These are phyloP conservation scores for Leptobrachium ailaonicum DNA, from an alignment of 2,113 vertebrate genomes.

Conservation along the genomic window DNA sequence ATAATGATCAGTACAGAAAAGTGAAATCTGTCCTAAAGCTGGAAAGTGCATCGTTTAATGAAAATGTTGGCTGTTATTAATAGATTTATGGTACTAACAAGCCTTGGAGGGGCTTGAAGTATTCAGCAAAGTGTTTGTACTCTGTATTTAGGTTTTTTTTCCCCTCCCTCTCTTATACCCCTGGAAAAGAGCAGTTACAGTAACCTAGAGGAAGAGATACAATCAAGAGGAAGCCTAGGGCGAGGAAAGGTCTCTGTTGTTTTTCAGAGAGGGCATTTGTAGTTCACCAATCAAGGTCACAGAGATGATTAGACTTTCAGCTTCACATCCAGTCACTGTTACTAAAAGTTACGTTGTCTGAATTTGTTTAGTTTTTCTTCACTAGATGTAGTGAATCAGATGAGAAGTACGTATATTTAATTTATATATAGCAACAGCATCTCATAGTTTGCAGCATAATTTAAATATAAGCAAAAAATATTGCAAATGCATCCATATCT, in stretches of 20 bases:
- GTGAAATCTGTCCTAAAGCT: constrained; percentile 62
- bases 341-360: constrained; percentile 67
- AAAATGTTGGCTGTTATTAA: constrained; percentile 66
- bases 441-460: constrained; percentile 1
- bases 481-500: not conserved
- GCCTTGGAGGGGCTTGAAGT: constrained; percentile 57
- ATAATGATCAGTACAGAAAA: constrained; percentile 65
- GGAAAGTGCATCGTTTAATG: constrained; percentile 63
- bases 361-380: constrained; percentile 44
- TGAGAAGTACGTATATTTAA: constrained; percentile 27
- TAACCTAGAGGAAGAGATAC: constrained; percentile 62
- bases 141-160: constrained; percentile 51
- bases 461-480: constrained; percentile 6
- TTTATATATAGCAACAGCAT: constrained; percentile 21
- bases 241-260: constrained; percentile 60
- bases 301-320: constrained; percentile 57
- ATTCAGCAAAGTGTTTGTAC: constrained; percentile 68
- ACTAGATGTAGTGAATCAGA: constrained; percentile 13
- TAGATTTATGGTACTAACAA: constrained; percentile 63
- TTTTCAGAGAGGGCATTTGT: constrained; percentile 62
- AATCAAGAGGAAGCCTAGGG: constrained; percentile 62
- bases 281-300: constrained; percentile 65
- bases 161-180: constrained; percentile 47
- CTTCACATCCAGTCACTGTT: constrained; percentile 59
- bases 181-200: constrained; percentile 64